Evolutionary conservation across 2,113 vertebrate genomes (phyloP).

Genomic region (Choloepus hoffmanni): DNA sequence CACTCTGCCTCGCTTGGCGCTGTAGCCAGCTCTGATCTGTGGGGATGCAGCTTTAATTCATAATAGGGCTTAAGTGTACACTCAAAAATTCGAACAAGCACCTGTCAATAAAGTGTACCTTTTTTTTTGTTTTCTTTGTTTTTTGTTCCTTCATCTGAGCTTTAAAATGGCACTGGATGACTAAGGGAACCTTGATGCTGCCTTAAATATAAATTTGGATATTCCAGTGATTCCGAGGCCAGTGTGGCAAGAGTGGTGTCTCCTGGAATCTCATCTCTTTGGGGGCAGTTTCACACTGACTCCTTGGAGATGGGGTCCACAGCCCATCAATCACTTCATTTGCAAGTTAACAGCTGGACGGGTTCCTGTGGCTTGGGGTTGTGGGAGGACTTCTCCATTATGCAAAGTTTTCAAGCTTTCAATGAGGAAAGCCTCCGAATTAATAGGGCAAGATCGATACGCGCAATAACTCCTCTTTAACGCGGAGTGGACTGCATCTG

Average conservation of each 20-base stretch:
- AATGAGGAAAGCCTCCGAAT: not conserved
- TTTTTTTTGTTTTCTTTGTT: not conserved
- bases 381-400: not conserved
- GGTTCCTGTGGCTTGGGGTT: not conserved
- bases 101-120: not conserved
- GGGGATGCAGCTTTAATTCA: not conserved
- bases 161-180: not conserved
- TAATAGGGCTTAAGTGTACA: not conserved
- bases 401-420: not conserved
- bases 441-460: constrained; percentile 60
- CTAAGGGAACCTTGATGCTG: not conserved
- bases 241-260: not conserved
- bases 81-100: not conserved
- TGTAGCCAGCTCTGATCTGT: not conserved
- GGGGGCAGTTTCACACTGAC: too few relatives aligned
- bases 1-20: not conserved
- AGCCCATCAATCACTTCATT: not conserved
- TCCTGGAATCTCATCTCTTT: not conserved
- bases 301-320: not conserved
- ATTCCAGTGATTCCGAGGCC: not conserved
- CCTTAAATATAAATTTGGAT: not conserved
- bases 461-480: not conserved
- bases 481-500: not conserved
- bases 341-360: not conserved
- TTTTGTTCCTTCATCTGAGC: not conserved